Evolutionary conservation across 2,113 vertebrate species (phyloP).

Genomic region (Dasypus novemcinctus): DNA sequence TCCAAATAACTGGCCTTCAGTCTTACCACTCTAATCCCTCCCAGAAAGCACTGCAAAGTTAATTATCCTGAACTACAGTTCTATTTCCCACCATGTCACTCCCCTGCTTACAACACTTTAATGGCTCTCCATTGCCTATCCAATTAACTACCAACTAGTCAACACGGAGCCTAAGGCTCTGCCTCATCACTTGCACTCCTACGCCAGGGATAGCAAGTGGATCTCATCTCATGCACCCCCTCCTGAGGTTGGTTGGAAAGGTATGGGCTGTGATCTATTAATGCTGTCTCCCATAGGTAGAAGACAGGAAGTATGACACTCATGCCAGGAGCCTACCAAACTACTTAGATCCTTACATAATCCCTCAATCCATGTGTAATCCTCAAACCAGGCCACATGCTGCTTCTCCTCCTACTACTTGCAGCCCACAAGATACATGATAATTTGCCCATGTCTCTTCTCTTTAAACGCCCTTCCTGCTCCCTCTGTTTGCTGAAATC

Average conservation of each 20-base stretch:
- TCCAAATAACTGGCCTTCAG: conserved; percentile 41
- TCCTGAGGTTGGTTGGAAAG: conserved; percentile 46
- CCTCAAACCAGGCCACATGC: background rate
- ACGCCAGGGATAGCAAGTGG: conserved; percentile 27
- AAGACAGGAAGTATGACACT: background rate
- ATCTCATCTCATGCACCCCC: background rate
- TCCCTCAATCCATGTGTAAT: background rate
- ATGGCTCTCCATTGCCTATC: conserved; percentile 68
- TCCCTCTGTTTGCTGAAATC: background rate
- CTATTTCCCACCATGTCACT: conserved; percentile 73
- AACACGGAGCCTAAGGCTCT: background rate
- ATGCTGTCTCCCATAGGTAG: conserved; percentile 23
- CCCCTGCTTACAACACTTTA: conserved; percentile 62
- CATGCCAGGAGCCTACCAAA: background rate
- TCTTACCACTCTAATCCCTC: conserved; percentile 53
- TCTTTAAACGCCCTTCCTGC: background rate
- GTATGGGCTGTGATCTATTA: conserved; percentile 30
- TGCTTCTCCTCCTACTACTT: background rate
- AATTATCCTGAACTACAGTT: conserved; percentile 67
- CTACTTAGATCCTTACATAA: background rate
- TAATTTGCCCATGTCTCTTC: background rate
- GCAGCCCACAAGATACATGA: too few relatives aligned
- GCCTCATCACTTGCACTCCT: background rate
- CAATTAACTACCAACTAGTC: conserved; percentile 74
- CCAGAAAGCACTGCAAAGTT: conserved; percentile 56